Conservation (phyloP, 2,888 invertebrate genomes). For the Euplexia lucipara region DNA sequence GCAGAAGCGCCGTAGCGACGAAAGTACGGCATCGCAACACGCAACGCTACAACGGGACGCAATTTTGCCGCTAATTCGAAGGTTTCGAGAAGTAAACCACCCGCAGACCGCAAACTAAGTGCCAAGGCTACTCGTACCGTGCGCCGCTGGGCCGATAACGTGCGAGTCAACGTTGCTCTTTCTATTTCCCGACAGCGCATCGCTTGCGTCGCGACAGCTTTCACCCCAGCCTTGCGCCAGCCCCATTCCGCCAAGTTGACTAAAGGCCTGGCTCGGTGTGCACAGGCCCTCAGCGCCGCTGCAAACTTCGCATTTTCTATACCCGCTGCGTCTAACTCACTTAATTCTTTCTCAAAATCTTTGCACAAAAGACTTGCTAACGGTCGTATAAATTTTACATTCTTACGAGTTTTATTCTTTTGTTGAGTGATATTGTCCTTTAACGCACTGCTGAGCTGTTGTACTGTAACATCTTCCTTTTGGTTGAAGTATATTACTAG, state of each 20-base stretch:
- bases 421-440: not conserved
- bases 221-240: constrained; percentile 75
- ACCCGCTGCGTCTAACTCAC: constrained; percentile 50
- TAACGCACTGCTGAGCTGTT: not conserved
- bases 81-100: constrained; percentile 16
- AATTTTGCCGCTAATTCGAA: constrained; percentile 35
- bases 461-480: constrained; percentile 69
- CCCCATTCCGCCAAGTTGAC: constrained; percentile 68
- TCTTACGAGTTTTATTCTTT: not conserved
- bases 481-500: constrained; percentile 77
- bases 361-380: constrained; percentile 16
- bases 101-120: constrained; percentile 57
- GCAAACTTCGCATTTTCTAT: constrained; percentile 56
- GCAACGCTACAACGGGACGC: constrained; percentile 65
- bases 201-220: constrained; percentile 74
- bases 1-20: constrained; percentile 59
- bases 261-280: constrained; percentile 70
- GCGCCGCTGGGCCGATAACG: constrained; percentile 68
- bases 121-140: constrained; percentile 71
- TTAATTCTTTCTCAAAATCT: constrained; percentile 48
- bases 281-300: constrained; percentile 71
- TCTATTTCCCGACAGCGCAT: constrained; percentile 66
- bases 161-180: constrained; percentile 54
- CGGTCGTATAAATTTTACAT: not conserved
- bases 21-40: constrained; percentile 68